Conservation (phyloP, 1,140 invertebrate species). For the Helicoverpa zea region DNA sequence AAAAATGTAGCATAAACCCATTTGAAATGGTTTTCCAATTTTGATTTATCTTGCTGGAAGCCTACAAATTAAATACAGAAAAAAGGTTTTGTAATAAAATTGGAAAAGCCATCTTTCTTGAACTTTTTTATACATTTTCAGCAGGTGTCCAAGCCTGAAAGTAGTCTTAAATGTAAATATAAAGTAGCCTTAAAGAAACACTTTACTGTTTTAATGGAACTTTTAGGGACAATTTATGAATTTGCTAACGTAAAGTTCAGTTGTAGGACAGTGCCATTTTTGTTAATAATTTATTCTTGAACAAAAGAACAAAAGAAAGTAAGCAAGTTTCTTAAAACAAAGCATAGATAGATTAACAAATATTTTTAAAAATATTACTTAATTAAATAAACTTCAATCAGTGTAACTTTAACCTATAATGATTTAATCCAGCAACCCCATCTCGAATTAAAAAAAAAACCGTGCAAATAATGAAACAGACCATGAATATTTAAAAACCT, state of each 20-base stretch:
- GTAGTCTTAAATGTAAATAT: neutral
- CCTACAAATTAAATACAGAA: neutral
- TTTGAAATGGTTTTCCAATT: too few relatives aligned
- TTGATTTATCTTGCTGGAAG: neutral
- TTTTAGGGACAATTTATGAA: neutral
- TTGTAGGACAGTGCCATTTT: neutral
- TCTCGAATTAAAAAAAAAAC: neutral
- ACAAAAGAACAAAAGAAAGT: neutral
- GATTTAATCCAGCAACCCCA: neutral
- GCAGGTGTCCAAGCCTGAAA: conserved; percentile 5
- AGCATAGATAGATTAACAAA: neutral
- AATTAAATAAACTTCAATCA: neutral
- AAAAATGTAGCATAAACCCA: too few relatives aligned
- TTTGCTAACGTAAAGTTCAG: neutral
- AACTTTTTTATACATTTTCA: conserved; percentile 4
- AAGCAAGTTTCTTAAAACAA: neutral
- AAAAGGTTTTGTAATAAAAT: neutral
- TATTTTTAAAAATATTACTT: too few relatives aligned
- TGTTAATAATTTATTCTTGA: too few relatives aligned
- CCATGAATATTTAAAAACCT: neutral
- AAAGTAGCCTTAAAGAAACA: conserved; percentile 18
- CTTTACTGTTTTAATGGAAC: neutral
- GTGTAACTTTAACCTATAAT: neutral
- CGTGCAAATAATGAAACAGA: neutral
- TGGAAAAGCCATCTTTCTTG: neutral